Percentiles rank a stretch among this genome's conserved stretches.
Conservation (phyloP, 2,797 vertebrate genomes). For the Sarcophilus harrisii region DNA sequence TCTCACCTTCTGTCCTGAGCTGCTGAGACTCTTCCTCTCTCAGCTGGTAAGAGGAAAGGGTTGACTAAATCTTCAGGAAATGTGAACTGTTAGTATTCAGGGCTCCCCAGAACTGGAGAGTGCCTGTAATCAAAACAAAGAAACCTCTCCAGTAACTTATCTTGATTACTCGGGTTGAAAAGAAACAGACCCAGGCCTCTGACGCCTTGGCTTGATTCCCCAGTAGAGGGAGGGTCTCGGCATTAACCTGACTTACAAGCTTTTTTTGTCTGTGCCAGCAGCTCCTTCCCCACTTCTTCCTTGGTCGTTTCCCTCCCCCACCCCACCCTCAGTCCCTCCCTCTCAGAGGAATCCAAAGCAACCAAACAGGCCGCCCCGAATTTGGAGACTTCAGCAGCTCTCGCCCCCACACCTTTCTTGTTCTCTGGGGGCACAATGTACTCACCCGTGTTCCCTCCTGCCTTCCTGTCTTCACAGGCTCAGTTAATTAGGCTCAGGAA, state of each 20-base stretch:
- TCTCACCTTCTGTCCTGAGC: not conserved
- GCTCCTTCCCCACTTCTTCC: constrained; percentile 3
- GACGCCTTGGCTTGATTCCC: not conserved
- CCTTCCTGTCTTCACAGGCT: not conserved
- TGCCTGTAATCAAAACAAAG: not conserved
- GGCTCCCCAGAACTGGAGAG: not conserved
- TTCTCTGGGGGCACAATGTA: not conserved
- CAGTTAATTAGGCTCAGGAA: not conserved
- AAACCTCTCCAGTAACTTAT: not conserved
- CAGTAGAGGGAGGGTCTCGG: not conserved
- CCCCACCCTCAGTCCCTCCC: not conserved
- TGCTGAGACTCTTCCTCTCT: not conserved
- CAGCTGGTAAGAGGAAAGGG: not conserved
- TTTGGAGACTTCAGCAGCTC: not conserved
- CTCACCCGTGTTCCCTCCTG: not conserved
- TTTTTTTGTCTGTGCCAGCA: not conserved
- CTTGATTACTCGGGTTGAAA: not conserved
- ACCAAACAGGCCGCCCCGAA: not conserved
- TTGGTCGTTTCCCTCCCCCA: not conserved
- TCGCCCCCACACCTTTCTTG: not conserved
- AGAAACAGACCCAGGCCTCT: not conserved
- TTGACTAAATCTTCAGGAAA: not conserved
- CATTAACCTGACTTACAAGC: not conserved
- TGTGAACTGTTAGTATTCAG: not conserved
- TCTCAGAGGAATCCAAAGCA: not conserved